A percentile compares a stretch with the other conserved stretches of the same genome.
These are phyloP conservation scores for Hanleya hanleyi DNA, from an alignment of 2,888 invertebrate species.

Conservation along the genomic window DNA sequence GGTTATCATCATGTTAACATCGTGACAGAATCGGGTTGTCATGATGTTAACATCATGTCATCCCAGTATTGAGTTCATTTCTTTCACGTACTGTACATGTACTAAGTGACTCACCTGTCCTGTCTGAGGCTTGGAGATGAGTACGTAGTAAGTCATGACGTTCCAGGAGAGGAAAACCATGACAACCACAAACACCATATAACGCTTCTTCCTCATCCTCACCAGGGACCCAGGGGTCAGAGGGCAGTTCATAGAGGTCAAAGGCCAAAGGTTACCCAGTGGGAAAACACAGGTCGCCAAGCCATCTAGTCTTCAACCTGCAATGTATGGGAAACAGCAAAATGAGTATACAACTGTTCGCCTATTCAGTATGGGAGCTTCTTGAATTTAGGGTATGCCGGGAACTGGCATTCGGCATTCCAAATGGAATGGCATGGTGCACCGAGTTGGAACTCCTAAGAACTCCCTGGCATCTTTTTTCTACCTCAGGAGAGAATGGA, in stretches of 20 bases:
- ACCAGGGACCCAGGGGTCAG: too few relatives aligned
- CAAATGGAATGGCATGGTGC: too few relatives aligned
- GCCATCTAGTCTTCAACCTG: neutral
- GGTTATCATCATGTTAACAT: too few relatives aligned
- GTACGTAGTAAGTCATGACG: conserved; percentile 56
- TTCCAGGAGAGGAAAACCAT: conserved; percentile 63
- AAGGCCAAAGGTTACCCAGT: neutral
- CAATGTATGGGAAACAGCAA: neutral
- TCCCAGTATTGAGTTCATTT: too few relatives aligned
- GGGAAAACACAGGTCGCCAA: neutral
- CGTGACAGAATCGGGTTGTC: too few relatives aligned
- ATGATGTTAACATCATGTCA: too few relatives aligned
- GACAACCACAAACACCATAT: conserved; percentile 52
- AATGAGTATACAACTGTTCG: neutral
- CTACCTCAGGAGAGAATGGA: too few relatives aligned
- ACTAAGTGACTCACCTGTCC: conserved; percentile 46
- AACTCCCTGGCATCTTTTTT: too few relatives aligned
- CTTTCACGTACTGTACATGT: too few relatives aligned
- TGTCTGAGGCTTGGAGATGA: conserved; percentile 42
- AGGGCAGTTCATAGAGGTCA: neutral
- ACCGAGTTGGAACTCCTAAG: too few relatives aligned
- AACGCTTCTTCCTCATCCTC: conserved; percentile 48
- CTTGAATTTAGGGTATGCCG: too few relatives aligned
- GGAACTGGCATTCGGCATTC: too few relatives aligned
- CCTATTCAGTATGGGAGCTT: neutral